A percentile compares a stretch with the other conserved stretches of the same genome.
These are phyloP conservation scores for Drosophila jambulina DNA, from an alignment of 1,140 invertebrate species.

Conservation along the genomic window DNA sequence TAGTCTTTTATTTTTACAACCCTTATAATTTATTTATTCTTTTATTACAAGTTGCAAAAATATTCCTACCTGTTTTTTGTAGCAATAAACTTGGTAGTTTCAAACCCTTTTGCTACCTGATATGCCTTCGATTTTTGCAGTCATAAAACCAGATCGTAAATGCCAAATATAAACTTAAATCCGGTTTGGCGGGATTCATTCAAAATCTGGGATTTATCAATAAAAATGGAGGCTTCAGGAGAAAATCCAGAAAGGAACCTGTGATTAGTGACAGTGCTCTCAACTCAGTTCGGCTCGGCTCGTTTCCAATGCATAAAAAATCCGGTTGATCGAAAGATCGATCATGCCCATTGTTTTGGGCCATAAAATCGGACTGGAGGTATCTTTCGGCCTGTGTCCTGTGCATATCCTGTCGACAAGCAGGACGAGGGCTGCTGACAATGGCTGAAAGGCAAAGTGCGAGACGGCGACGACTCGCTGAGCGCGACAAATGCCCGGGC, in stretches of 20 bases:
- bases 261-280: slow-evolving; percentile 31
- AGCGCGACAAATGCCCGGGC: slow-evolving; percentile 37
- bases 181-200: slow-evolving; percentile 65
- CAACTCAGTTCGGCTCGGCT: not conserved
- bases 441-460: slow-evolving; percentile 45
- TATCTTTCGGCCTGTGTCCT: slow-evolving; percentile 7
- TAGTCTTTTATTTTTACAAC: too few relatives aligned
- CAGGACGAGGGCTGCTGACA: slow-evolving; percentile 21
- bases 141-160: slow-evolving; percentile 59
- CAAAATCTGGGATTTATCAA: slow-evolving; percentile 77
- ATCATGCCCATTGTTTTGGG: slow-evolving; percentile 51
- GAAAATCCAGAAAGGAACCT: slow-evolving; percentile 17
- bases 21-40: slow-evolving; percentile 5
- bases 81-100: slow-evolving; percentile 13
- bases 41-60: not conserved
- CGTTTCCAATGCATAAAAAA: slow-evolving; percentile 58
- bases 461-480: slow-evolving; percentile 33
- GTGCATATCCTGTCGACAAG: slow-evolving; percentile 40
- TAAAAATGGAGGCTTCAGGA: slow-evolving; percentile 60
- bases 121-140: not conserved
- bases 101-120: slow-evolving; percentile 18
- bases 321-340: slow-evolving; percentile 42
- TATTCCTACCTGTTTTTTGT: slow-evolving; percentile 6
- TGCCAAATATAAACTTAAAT: slow-evolving; percentile 38
- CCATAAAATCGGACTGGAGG: slow-evolving; percentile 33